Evolutionary conservation across 1,140 invertebrate species (phyloP).

Genomic region (Asobara japonica): DNA sequence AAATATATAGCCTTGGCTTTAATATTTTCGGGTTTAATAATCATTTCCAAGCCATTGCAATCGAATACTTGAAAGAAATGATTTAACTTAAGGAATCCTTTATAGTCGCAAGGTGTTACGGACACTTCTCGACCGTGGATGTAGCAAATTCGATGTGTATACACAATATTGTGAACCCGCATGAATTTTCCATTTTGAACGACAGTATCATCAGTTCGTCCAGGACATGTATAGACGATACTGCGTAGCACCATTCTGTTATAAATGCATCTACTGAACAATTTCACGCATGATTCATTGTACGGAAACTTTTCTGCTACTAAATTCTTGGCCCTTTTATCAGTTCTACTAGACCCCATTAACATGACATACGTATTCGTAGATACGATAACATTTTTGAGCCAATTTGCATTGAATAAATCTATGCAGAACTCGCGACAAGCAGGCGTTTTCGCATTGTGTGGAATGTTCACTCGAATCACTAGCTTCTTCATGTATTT

Average conservation of each 20-base stretch:
- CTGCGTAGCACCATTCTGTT: constrained; percentile 2
- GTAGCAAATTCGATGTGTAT: background rate
- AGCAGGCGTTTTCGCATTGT: background rate
- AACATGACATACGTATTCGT: no score
- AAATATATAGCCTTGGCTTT: background rate
- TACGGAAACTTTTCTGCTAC: no score
- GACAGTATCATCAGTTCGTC: constrained; percentile 8
- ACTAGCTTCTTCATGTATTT: background rate
- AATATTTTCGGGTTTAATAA: background rate
- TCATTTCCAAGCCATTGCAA: background rate
- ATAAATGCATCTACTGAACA: constrained; percentile 5
- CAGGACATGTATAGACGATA: background rate
- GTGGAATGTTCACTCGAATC: background rate
- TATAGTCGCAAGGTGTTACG: background rate
- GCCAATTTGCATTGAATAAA: background rate
- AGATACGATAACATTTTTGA: background rate
- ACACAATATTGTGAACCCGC: background rate
- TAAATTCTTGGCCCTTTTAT: no score
- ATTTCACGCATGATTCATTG: background rate
- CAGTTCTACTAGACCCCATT: no score
- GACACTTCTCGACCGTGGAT: background rate
- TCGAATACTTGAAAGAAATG: background rate
- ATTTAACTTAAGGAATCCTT: background rate
- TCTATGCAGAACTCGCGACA: background rate
- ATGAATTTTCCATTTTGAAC: constrained; percentile 1